These are phyloP conservation scores for Antennarius maculatus DNA, from an alignment of 2,797 vertebrate species.

Conservation along the genomic window DNA sequence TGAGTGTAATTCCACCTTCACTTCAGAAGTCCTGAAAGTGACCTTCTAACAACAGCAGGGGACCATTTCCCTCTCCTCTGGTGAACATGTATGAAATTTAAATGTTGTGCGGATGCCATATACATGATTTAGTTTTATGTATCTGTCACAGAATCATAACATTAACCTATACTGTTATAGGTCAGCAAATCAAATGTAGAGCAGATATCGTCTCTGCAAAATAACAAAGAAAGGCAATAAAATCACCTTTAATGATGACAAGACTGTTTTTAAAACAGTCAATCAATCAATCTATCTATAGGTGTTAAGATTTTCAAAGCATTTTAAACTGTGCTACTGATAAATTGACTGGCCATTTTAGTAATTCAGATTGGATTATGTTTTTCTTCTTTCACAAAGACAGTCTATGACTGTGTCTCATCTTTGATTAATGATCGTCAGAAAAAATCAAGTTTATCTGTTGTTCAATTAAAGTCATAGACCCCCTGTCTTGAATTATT, in stretches of 20 bases:
- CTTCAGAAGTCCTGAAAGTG: slow-evolving; percentile 26
- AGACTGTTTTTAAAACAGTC: slow-evolving; percentile 26
- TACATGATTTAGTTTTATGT: slow-evolving; percentile 13
- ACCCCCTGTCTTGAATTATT: not conserved
- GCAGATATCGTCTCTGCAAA: slow-evolving; percentile 33
- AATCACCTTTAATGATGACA: slow-evolving; percentile 27
- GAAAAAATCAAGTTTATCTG: not conserved
- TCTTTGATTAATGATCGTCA: not conserved
- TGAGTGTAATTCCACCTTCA: slow-evolving; percentile 64
- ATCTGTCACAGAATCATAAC: slow-evolving; percentile 40
- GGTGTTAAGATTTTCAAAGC: slow-evolving; percentile 5
- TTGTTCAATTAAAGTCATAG: not conserved
- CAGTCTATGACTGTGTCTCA: not conserved
- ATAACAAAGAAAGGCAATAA: slow-evolving; percentile 24
- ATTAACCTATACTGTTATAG: slow-evolving; percentile 6
- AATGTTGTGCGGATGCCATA: too few relatives aligned
- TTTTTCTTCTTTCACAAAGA: slow-evolving; percentile 11
- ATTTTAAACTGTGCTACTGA: slow-evolving; percentile 9
- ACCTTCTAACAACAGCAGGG: slow-evolving; percentile 44
- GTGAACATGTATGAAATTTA: not conserved
- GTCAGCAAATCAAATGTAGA: slow-evolving; percentile 43
- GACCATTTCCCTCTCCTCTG: slow-evolving; percentile 3
- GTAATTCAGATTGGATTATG: not conserved
- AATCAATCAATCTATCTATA: slow-evolving; percentile 2
- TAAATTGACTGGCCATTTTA: not conserved